Base-by-base conservation (phyloP, 2,113 vertebrate genomes). In the Orcinus orca region DNA sequence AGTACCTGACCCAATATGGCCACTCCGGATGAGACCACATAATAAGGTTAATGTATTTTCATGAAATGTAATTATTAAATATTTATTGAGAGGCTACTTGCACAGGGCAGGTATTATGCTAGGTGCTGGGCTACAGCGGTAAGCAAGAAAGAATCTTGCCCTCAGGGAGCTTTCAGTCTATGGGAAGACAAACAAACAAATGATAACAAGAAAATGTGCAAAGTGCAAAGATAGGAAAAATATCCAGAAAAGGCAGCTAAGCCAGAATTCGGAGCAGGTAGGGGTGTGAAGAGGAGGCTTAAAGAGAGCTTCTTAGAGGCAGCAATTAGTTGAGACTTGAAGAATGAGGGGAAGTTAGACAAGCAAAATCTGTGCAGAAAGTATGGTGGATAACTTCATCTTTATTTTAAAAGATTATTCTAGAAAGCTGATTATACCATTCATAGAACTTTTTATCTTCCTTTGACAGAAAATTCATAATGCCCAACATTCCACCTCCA, bases 361-460 rank as follows among this genome's bases (percentile, higher is more conserved):
- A 67, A 88, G 53, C 68, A 77, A 93, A 68, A 77, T 33, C 31
- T 29, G 73, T 44, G 74, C 53, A 74, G 47, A 70, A 14, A 91
- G 20, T 53, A 38, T 31, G 36, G 20, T 76, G 14, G 62, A 33
- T 53, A 82, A 68, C 41, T 11, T 38, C 29, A 83, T 3, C 18
- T 8, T 92, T 92, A 60, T 82, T 92, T 92, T 83, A n/a, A 70
- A 89, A 97, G 23, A 73, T 88, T 73, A 53, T 84, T 96, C 41
- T 60, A 82, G 38, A 74, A 53, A 83, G 63, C 47, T 68, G 55
- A 73, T 67, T 93, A 33, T 41, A 60, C 33, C 25, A 74, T 36
- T 93, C 55, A 85, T 2, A 85, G 29, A 90, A 65, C 38, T 68
- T 92, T 95, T 71, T 26, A 71, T 76, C 44, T 71, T 55, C 25